Percentiles rank a stretch among this genome's conserved stretches.
Conservation (phyloP, 2,797 vertebrate species). For the Helarctos malayanus region DNA sequence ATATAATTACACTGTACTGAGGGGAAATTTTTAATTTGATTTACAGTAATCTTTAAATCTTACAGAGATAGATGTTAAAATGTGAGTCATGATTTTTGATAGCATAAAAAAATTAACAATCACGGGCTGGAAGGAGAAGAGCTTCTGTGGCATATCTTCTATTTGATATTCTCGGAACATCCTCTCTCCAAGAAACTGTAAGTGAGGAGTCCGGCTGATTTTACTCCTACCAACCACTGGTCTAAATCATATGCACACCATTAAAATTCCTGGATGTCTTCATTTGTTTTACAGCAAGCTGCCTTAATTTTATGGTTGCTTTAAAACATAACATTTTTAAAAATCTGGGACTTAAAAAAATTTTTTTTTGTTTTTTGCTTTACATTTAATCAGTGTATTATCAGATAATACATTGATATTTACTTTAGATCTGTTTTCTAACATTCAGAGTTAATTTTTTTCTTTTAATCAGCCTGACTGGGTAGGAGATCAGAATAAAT, state of each 20-base stretch:
- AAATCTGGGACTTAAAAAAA: not conserved
- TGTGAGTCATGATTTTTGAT: not conserved
- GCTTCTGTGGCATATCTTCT: not conserved
- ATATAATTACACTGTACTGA: not conserved
- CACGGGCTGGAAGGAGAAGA: not conserved
- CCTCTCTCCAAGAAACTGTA: not conserved
- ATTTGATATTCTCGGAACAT: not conserved
- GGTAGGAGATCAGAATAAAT: not conserved
- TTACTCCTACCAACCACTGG: not conserved
- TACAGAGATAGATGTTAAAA: not conserved
- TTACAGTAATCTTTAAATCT: conserved; percentile 46
- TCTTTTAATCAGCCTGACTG: not conserved
- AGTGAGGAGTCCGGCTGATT: not conserved
- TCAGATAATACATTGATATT: not conserved
- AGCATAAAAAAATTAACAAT: not conserved
- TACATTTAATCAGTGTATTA: not conserved
- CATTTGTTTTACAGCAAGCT: conserved; percentile 20
- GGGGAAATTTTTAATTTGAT: not conserved
- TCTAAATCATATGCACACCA: not conserved
- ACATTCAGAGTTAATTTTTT: conserved; percentile 1
- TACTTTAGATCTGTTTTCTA: conserved; percentile 28
- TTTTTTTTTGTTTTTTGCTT: not conserved
- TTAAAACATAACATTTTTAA: conserved; percentile 30
- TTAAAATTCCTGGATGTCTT: conserved; percentile 32
- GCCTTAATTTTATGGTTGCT: not conserved